Evolutionary conservation across 23 tunicate species (phyloP), one percentile per base, ranked within the genome.

Genomic region (Diplosoma virens): DNA sequence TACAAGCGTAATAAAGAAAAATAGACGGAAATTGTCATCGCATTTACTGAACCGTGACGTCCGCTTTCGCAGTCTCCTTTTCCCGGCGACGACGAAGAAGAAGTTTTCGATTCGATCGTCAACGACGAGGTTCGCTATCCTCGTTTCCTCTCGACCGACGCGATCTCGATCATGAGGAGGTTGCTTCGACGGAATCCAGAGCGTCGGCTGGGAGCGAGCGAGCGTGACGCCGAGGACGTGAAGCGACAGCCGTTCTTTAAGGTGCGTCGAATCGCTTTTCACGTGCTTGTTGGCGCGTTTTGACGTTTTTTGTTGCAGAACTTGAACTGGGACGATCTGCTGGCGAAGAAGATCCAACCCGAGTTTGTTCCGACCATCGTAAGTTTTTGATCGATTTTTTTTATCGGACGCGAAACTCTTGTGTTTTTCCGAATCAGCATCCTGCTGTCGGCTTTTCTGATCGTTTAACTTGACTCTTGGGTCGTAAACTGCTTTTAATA

Each of bases 41-140:
- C n/a, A n/a, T n/a, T n/a, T n/a, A n/a, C n/a, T n/a, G n/a, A n/a
- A n/a, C n/a, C n/a, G n/a, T n/a, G n/a, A n/a, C n/a, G n/a, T n/a
- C n/a, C 63, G 17, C 21, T 36, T 4, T 61, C 4, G 0, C 82
- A 92, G 97, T 87, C 95, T 28, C 99, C 99, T 16, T 94, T 94
- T 59, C 99, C 99, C 21, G 99, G 99, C 4, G 99, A 94, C 72
- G 95, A 87, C 48, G 99, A 94, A 47, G 99, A 94, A 30, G 99
- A 94, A 76, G 99, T 94, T 7, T 94, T 94, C 46, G 99, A 94
- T 69, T 94, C 99, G 32, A 94, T 94, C 54, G 99, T 94, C 33
- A 94, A 94, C 55, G 99, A 94, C 58, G 99, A 94, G 60, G 95
- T 94, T 33, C 82, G 99, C 24, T 94, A 94, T 82, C 98, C 98